A percentile compares a stretch with the other conserved stretches of the same genome.
phyloP scores from a whole-genome alignment of 2,797 vertebrate species.

The Anisognathus igniventris region DNA sequence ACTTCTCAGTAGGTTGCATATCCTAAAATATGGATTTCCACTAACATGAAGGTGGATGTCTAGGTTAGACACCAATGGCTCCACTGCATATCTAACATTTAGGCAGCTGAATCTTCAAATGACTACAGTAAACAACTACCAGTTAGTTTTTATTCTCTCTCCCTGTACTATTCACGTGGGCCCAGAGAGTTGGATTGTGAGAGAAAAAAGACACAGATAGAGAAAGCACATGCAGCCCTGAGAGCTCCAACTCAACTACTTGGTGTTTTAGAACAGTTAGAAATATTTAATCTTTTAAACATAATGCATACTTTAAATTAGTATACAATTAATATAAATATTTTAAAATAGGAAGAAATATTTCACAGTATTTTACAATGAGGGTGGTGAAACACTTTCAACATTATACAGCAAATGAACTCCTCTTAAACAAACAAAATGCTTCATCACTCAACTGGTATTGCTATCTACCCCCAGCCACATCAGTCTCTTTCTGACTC shows the following conservation, averaged over 20 bases:
- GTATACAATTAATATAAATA: not conserved
- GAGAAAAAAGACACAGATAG: not conserved
- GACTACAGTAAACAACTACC: not conserved
- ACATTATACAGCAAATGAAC: not conserved
- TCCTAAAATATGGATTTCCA: not conserved
- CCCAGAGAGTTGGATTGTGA: not conserved
- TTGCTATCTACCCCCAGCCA: not conserved
- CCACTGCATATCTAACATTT: not conserved
- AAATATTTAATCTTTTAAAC: not conserved
- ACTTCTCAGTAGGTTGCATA: not conserved
- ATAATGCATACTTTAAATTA: not conserved
- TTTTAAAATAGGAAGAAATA: not conserved
- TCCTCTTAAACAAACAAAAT: not conserved
- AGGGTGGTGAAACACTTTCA: not conserved
- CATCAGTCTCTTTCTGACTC: not conserved
- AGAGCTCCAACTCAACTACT: not conserved
- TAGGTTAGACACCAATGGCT: fast-evolving
- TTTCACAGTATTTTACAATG: not conserved
- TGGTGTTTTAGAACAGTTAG: not conserved
- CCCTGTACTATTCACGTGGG: not conserved
- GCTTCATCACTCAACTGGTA: not conserved
- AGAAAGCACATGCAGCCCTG: not conserved
- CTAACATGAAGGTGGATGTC: not conserved
- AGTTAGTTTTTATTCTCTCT: not conserved
- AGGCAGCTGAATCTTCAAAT: not conserved